Evolutionary conservation across 2,797 vertebrate genomes (phyloP).

Genomic region (Arctocebus calabarensis): DNA sequence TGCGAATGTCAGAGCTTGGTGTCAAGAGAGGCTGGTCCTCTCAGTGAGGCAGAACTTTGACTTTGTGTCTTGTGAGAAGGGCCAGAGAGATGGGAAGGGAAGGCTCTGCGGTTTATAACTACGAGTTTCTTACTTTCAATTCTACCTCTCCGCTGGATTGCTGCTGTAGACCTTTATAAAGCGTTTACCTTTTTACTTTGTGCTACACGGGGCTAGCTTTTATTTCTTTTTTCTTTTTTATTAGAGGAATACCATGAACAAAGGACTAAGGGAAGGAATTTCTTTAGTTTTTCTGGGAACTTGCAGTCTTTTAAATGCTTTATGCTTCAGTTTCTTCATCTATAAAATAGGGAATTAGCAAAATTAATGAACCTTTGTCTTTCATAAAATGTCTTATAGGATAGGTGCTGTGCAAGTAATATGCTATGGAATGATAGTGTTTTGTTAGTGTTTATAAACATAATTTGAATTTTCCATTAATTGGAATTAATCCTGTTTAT

Average conservation of each 20-base stretch:
- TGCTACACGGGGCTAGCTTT: not conserved
- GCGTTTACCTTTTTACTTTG: not conserved
- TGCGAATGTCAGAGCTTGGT: not conserved
- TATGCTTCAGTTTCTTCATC: conserved; percentile 73
- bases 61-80: not conserved
- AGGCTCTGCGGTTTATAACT: not conserved
- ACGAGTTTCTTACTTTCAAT: conserved; percentile 16
- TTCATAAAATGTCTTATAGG: conserved; percentile 69
- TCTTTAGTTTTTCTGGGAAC: conserved; percentile 58
- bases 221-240: not conserved
- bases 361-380: conserved; percentile 75
- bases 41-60: not conserved
- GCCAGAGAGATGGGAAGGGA: not conserved
- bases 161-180: not conserved
- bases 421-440: conserved; percentile 53
- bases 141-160: not conserved
- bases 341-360: conserved; percentile 73
- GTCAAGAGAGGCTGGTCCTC: not conserved
- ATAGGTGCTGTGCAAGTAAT: conserved; percentile 59
- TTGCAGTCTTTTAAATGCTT: conserved; percentile 61
- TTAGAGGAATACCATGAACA: conserved; percentile 20
- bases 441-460: conserved; percentile 75
- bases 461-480: conserved; percentile 79
- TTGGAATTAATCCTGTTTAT: conserved; percentile 81
- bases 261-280: conserved; percentile 50